A percentile compares a stretch with the other conserved stretches of the same genome.
phyloP scores from a whole-genome alignment of 2,888 invertebrate species.

The Troides aeacus region DNA sequence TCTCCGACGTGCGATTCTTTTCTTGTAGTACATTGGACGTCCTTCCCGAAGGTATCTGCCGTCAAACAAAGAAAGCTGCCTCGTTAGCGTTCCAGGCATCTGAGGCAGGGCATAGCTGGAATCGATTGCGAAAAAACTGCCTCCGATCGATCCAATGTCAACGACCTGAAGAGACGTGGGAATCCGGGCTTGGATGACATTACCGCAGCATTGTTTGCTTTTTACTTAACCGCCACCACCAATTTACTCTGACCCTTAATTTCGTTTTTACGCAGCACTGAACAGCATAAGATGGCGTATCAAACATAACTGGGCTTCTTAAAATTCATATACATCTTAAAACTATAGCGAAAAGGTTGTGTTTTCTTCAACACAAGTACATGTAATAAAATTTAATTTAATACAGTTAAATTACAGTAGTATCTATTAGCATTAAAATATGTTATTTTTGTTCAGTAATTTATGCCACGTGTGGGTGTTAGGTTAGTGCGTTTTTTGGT shows the following conservation, averaged over 20 bases:
- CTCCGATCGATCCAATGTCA: slow-evolving; percentile 66
- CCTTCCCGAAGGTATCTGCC: slow-evolving; percentile 39
- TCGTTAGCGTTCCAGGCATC: slow-evolving; percentile 59
- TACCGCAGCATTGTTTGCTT: slow-evolving; percentile 51
- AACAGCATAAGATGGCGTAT: not conserved
- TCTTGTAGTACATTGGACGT: slow-evolving; percentile 33
- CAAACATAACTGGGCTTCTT: slow-evolving; percentile 8
- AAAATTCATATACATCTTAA: slow-evolving; percentile 23
- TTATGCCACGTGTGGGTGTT: slow-evolving; percentile 1
- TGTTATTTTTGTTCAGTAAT: slow-evolving; percentile 8
- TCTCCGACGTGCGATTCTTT: slow-evolving; percentile 24
- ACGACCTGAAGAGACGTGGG: slow-evolving; percentile 68
- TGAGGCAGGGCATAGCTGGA: slow-evolving; percentile 47
- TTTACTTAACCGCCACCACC: slow-evolving; percentile 43
- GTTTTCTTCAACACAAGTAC: slow-evolving; percentile 1
- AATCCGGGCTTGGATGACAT: slow-evolving; percentile 58
- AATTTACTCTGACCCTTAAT: slow-evolving; percentile 31
- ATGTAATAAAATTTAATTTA: not conserved
- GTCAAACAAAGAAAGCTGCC: slow-evolving; percentile 40
- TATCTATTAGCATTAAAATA: not conserved
- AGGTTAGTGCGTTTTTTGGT: not conserved
- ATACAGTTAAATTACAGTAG: not conserved
- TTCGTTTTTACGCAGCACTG: slow-evolving; percentile 16
- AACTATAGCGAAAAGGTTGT: slow-evolving; percentile 13
- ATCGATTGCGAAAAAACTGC: slow-evolving; percentile 58